These are phyloP conservation scores for Spilosoma lubricipeda DNA, from an alignment of 2,888 invertebrate genomes.

Conservation along the genomic window DNA sequence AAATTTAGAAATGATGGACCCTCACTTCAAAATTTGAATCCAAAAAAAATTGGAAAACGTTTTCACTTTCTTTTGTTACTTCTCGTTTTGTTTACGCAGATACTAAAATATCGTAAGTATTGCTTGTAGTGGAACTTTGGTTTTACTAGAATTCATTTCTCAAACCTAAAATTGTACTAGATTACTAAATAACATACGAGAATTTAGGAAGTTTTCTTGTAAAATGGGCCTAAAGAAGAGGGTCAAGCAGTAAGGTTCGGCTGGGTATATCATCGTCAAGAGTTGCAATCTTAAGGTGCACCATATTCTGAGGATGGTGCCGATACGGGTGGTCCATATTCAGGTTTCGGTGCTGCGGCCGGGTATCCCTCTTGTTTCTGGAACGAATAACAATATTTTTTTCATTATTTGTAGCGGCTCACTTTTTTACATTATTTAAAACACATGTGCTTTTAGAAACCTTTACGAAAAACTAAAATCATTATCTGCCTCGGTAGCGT, in stretches of 20 bases:
- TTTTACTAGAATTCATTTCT: conserved; percentile 32
- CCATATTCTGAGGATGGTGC: conserved; percentile 87
- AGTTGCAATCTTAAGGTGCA: conserved; percentile 78
- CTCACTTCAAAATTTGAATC: neutral
- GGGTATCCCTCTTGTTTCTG: conserved; percentile 88
- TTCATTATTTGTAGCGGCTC: neutral
- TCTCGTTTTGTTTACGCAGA: neutral
- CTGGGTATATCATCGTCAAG: conserved; percentile 54
- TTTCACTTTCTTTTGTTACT: neutral
- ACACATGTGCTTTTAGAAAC: no score
- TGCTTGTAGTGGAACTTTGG: conserved; percentile 37
- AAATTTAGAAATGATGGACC: neutral
- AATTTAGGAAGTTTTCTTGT: conserved; percentile 33
- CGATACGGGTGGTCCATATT: conserved; percentile 82
- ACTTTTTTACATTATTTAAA: no score
- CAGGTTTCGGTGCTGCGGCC: conserved; percentile 73
- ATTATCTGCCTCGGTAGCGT: no score
- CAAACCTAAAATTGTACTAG: conserved; percentile 20
- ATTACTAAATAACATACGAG: conserved; percentile 21
- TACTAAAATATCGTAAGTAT: neutral
- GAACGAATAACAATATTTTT: conserved; percentile 40
- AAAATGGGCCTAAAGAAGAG: conserved; percentile 49
- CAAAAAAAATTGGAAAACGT: neutral
- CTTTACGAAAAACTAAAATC: no score
- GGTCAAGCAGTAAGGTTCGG: conserved; percentile 55